Conservation (phyloP, 2,797 vertebrate species). For the Mus spretus region DNA sequence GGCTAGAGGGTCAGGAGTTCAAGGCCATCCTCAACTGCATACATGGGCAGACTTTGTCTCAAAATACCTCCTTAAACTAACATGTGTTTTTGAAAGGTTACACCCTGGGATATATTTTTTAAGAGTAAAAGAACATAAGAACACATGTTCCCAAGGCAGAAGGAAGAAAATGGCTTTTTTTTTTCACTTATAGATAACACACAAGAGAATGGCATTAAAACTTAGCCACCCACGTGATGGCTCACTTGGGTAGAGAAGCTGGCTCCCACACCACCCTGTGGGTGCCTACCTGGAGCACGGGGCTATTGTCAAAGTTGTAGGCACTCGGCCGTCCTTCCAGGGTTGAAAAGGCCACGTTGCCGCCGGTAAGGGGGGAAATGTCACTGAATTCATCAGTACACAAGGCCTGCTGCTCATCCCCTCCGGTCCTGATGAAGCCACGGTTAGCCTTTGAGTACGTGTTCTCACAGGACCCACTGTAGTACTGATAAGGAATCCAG, state of each 20-base stretch:
- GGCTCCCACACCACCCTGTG: rapidly evolving
- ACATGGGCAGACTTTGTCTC: neutral
- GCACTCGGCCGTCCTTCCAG: slow-evolving; percentile 97
- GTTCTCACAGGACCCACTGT: slow-evolving; percentile 98
- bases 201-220: neutral
- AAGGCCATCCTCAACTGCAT: neutral
- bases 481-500: slow-evolving; percentile 98
- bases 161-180: neutral
- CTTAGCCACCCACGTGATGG: neutral
- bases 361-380: slow-evolving; percentile 97
- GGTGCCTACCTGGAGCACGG: slow-evolving; percentile 94
- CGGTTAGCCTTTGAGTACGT: slow-evolving; percentile 93
- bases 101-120: neutral
- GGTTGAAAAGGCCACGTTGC: slow-evolving; percentile 98
- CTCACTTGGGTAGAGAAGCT: neutral
- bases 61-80: neutral
- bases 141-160: neutral
- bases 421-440: slow-evolving; percentile 95
- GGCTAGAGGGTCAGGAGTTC: neutral
- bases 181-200: neutral
- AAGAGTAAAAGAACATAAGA: neutral
- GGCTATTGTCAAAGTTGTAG: slow-evolving; percentile 98
- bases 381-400: slow-evolving; percentile 99
- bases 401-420: slow-evolving; percentile 96
- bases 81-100: neutral